A percentile compares a stretch with the other conserved stretches of the same genome.
These are phyloP conservation scores for Caenorhabditis sp. DNA, from an alignment of 2,888 invertebrate genomes.

Conservation along the genomic window DNA sequence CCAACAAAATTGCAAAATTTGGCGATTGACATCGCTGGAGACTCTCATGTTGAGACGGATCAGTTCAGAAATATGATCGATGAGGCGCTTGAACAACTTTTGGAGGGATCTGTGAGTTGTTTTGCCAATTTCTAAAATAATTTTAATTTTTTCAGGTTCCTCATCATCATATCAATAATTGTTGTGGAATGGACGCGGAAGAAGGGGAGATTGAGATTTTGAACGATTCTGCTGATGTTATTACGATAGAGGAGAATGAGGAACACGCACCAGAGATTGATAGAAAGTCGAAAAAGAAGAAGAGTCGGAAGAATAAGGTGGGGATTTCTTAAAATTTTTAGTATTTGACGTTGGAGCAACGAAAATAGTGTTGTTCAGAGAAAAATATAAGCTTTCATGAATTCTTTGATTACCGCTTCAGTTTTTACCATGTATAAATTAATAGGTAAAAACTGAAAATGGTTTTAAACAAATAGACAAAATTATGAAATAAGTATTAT, in stretches of 20 bases:
- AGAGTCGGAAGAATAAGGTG: no score
- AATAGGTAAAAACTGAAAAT: no score
- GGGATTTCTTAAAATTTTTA: no score
- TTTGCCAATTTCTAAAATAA: no score
- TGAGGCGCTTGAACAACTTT: slow-evolving; percentile 25
- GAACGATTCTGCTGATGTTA: neutral
- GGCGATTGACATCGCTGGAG: slow-evolving; percentile 19
- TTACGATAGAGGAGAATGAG: neutral
- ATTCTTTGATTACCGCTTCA: no score
- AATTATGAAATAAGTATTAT: no score
- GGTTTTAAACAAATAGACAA: no score
- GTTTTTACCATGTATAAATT: no score
- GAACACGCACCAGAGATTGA: slow-evolving; percentile 12
- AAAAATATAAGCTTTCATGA: no score
- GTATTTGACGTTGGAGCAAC: no score
- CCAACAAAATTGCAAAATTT: slow-evolving; percentile 24
- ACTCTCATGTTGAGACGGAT: slow-evolving; percentile 21
- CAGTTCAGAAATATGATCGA: slow-evolving; percentile 22
- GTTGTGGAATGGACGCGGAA: neutral
- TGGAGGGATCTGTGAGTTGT: slow-evolving; percentile 14
- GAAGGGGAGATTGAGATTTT: neutral
- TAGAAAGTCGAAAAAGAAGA: slow-evolving; percentile 17
- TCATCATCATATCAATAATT: neutral
- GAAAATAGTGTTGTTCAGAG: no score
- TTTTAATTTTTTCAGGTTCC: no score